Conservation (phyloP, 2,888 invertebrate species). For the Aleiodes leptofemur region DNA sequence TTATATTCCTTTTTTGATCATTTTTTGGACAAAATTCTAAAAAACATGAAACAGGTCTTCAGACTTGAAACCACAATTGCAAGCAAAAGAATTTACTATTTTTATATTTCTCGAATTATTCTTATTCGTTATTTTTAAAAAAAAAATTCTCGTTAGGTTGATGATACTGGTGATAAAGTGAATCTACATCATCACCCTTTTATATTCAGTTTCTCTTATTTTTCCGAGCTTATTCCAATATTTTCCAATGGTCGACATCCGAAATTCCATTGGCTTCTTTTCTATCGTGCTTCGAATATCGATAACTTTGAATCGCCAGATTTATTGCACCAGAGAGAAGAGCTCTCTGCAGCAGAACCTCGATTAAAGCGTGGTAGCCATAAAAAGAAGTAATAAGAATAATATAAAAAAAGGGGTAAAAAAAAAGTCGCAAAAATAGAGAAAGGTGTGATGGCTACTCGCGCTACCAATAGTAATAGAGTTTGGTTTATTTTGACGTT, state of each 20-base stretch:
- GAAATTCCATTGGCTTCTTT: conserved; percentile 29
- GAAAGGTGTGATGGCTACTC: not conserved
- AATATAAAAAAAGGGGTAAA: not conserved
- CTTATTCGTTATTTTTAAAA: not conserved
- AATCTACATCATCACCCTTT: conserved; percentile 22
- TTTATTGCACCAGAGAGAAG: conserved; percentile 29
- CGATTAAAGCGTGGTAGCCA: not conserved
- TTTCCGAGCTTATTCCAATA: conserved; percentile 6
- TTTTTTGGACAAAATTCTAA: too few species aligned
- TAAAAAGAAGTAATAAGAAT: not conserved
- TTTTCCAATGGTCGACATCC: conserved; percentile 28
- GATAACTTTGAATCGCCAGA: conserved; percentile 28
- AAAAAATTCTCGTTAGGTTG: conserved; percentile 13
- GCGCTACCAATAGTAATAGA: conserved; percentile 22
- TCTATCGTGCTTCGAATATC: conserved; percentile 36
- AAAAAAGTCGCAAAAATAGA: conserved; percentile 18
- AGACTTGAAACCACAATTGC: too few species aligned
- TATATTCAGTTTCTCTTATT: conserved; percentile 4
- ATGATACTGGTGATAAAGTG: conserved; percentile 22
- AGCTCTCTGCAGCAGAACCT: not conserved
- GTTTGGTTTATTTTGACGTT: conserved; percentile 33
- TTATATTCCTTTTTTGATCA: too few species aligned
- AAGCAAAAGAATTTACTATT: too few species aligned
- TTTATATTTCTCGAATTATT: not conserved
- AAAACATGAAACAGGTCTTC: too few species aligned